phyloP scores from a whole-genome alignment of 2,797 vertebrate species.

The Tiaroga cobitis region DNA sequence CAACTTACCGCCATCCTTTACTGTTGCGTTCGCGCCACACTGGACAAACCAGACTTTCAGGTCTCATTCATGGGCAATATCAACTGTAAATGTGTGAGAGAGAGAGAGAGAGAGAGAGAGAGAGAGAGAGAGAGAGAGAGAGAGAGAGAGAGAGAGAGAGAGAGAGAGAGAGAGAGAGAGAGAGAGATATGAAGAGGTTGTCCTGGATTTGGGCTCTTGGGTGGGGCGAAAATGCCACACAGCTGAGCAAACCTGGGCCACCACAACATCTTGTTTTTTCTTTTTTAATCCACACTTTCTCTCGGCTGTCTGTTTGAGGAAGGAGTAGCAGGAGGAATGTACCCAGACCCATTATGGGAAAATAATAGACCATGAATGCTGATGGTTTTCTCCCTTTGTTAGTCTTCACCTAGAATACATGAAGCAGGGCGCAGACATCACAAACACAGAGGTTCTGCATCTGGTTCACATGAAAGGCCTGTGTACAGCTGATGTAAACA shows the following conservation, averaged over 20 bases:
- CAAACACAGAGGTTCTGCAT: conserved; percentile 45
- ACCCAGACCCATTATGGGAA: conserved; percentile 47
- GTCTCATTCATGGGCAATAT: conserved; percentile 72
- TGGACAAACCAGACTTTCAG: conserved; percentile 80
- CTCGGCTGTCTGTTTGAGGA: conserved; percentile 65
- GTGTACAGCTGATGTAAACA: conserved; percentile 8
- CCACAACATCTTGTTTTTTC: conserved; percentile 77
- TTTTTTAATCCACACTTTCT: conserved; percentile 77
- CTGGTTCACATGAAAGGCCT: conserved; percentile 43
- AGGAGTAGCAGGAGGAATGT: conserved; percentile 57
- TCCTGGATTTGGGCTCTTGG: conserved; percentile 74
- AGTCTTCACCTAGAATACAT: conserved; percentile 47
- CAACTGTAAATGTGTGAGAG: conserved; percentile 58
- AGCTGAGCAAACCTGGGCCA: conserved; percentile 82
- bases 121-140: conserved; percentile 28
- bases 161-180: conserved; percentile 39
- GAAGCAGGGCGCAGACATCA: conserved; percentile 48
- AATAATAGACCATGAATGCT: conserved; percentile 53
- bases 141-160: conserved; percentile 45
- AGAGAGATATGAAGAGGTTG: conserved; percentile 68
- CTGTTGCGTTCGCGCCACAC: conserved; percentile 66
- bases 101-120: conserved; percentile 52
- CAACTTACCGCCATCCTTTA: conserved; percentile 63
- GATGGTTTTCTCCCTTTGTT: conserved; percentile 57
- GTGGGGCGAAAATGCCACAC: conserved; percentile 77